Conservation (phyloP, 2,888 invertebrate genomes). For the Epirrhoe tristata region DNA sequence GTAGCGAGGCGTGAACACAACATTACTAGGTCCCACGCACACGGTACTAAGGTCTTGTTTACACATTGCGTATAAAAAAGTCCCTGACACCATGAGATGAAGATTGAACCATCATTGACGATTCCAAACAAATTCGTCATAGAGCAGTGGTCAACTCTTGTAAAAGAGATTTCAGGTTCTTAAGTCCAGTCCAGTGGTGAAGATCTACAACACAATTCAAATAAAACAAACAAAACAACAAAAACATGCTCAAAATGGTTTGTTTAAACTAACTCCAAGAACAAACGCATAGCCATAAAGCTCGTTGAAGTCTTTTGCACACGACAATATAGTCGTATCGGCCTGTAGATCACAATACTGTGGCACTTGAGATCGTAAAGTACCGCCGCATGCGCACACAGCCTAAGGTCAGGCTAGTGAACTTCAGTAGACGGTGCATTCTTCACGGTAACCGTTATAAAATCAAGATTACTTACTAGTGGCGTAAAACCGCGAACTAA, state of each 20-base stretch:
- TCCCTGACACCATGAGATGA: neutral
- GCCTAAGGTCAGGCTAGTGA: slow-evolving; percentile 11
- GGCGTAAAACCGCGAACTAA: slow-evolving; percentile 25
- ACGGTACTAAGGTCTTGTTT: slow-evolving; percentile 12
- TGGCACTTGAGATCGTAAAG: neutral
- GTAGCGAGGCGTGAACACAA: slow-evolving; percentile 27
- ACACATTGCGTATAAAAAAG: slow-evolving; percentile 1
- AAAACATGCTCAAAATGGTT: neutral
- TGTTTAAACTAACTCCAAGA: neutral
- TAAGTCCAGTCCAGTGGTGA: no score
- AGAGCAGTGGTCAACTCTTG: neutral
- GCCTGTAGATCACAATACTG: neutral
- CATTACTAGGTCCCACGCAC: slow-evolving; percentile 28
- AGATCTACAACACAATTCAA: no score
- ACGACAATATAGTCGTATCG: neutral
- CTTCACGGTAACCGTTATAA: slow-evolving; percentile 30
- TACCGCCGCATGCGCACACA: slow-evolving; percentile 2
- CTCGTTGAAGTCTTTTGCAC: slow-evolving; percentile 24
- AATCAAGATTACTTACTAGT: slow-evolving; percentile 33
- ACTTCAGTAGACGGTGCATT: slow-evolving; percentile 28
- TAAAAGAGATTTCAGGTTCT: neutral
- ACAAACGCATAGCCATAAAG: neutral
- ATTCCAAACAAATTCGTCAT: no score
- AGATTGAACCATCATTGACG: no score
- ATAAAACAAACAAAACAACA: no score